A percentile compares a stretch with the other conserved stretches of the same genome.
Evolutionary conservation across 2,888 invertebrate species (phyloP).

Genomic region (Selenia dentaria): DNA sequence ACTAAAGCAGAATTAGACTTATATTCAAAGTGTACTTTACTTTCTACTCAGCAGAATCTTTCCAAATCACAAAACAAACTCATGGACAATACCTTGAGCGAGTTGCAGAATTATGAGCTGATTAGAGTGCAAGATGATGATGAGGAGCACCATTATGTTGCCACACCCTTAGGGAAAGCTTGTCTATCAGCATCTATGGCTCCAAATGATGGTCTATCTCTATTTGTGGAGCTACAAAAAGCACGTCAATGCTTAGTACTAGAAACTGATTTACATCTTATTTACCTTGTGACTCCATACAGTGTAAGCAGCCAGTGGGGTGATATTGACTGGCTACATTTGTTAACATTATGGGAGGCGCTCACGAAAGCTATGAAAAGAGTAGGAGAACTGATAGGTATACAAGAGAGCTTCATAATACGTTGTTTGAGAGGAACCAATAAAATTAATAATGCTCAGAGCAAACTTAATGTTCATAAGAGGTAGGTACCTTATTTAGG

Average conservation of each 20-base stretch:
- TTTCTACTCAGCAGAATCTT: slow-evolving; percentile 58
- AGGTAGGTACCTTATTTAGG: slow-evolving; percentile 66
- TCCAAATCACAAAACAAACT: slow-evolving; percentile 52
- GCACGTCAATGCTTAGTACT: slow-evolving; percentile 96
- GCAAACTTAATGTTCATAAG: slow-evolving; percentile 86
- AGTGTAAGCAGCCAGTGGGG: slow-evolving; percentile 92
- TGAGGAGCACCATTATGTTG: slow-evolving; percentile 83
- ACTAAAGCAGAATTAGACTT: slow-evolving; percentile 88
- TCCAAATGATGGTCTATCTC: slow-evolving; percentile 95
- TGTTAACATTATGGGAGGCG: slow-evolving; percentile 92
- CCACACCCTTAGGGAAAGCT: slow-evolving; percentile 96
- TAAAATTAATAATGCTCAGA: slow-evolving; percentile 81
- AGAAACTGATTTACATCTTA: slow-evolving; percentile 96
- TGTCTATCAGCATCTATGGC: slow-evolving; percentile 96
- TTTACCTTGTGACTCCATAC: slow-evolving; percentile 98
- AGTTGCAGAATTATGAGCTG: slow-evolving; percentile 92
- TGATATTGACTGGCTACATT: slow-evolving; percentile 92
- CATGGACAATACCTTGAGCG: slow-evolving; percentile 85
- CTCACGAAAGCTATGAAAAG: slow-evolving; percentile 91
- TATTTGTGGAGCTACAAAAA: slow-evolving; percentile 95
- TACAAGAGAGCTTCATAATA: slow-evolving; percentile 94
- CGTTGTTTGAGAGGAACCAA: slow-evolving; percentile 88
- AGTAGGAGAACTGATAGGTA: slow-evolving; percentile 95
- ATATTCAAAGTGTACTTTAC: slow-evolving; percentile 92
- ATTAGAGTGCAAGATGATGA: slow-evolving; percentile 86